phyloP scores from a whole-genome alignment of 2,113 vertebrate species.

The Sapajus apella region DNA sequence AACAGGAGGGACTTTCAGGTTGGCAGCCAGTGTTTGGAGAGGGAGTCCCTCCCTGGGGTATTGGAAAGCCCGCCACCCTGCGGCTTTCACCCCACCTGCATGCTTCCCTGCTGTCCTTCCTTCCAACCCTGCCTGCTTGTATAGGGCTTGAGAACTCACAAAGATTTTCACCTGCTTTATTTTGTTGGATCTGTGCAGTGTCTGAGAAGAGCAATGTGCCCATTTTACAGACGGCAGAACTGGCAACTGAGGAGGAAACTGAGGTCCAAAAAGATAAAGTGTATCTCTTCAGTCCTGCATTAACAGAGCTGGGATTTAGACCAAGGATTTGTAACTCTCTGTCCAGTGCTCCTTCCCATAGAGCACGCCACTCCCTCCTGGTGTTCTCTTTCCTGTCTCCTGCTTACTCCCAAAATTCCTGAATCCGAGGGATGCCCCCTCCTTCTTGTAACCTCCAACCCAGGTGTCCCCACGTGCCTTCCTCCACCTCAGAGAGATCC shows the following conservation, averaged over 20 bases:
- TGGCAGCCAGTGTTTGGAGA: neutral
- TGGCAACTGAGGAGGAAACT: neutral
- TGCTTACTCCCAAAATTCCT: neutral
- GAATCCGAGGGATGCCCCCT: neutral
- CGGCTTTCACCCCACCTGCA: accelerated
- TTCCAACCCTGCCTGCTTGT: accelerated
- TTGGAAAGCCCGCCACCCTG: accelerated
- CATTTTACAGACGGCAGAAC: neutral
- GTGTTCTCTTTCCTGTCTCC: neutral
- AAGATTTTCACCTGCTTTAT: neutral
- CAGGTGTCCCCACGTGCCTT: neutral
- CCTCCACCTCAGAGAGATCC: neutral
- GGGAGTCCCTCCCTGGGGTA: neutral
- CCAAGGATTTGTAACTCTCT: neutral
- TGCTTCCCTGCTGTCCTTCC: neutral
- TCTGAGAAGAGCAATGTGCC: neutral
- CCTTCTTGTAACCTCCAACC: neutral
- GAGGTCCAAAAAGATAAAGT: neutral
- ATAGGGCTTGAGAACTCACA: neutral
- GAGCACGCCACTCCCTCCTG: neutral
- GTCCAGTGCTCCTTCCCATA: neutral
- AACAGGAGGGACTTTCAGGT: neutral
- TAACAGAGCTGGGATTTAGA: neutral
- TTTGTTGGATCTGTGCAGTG: neutral
- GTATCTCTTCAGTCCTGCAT: neutral